A percentile compares a stretch with the other conserved stretches of the same genome.
Evolutionary conservation across 2,113 vertebrate species (phyloP).

Genomic region (Sphyrna mokarran): DNA sequence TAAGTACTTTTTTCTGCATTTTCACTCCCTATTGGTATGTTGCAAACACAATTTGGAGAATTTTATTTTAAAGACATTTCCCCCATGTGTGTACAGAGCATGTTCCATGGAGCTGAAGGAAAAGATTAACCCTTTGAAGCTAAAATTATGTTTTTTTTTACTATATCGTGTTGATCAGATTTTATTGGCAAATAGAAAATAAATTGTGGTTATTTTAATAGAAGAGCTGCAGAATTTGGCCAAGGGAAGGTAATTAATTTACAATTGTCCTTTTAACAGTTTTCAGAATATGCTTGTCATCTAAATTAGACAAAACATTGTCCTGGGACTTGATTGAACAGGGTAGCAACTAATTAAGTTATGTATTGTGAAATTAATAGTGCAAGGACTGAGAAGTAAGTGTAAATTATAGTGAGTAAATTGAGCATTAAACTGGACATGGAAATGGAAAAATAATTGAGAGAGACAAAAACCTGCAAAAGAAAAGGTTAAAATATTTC

Average conservation of each 20-base stretch:
- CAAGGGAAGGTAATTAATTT: not conserved
- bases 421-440: not conserved
- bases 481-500: not conserved
- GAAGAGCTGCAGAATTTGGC: not conserved
- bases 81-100: not conserved
- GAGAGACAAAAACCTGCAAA: not conserved
- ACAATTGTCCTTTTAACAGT: not conserved
- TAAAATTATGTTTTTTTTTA: not conserved
- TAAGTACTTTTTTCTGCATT: constrained; percentile 9
- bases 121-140: not conserved
- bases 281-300: too few relatives aligned
- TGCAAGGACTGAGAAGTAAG: not conserved
- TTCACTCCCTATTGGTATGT: not conserved
- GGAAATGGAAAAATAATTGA: not conserved
- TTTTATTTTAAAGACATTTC: not conserved
- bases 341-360: not conserved
- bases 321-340: not conserved
- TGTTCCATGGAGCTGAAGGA: not conserved
- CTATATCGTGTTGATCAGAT: not conserved
- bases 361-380: not conserved
- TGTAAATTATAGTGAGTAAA: not conserved
- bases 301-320: not conserved
- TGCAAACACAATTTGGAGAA: not conserved
- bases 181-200: not conserved
- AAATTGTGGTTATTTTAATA: not conserved